Base-by-base conservation (phyloP, 2,888 invertebrate species). In the Tiliacea aurago region DNA sequence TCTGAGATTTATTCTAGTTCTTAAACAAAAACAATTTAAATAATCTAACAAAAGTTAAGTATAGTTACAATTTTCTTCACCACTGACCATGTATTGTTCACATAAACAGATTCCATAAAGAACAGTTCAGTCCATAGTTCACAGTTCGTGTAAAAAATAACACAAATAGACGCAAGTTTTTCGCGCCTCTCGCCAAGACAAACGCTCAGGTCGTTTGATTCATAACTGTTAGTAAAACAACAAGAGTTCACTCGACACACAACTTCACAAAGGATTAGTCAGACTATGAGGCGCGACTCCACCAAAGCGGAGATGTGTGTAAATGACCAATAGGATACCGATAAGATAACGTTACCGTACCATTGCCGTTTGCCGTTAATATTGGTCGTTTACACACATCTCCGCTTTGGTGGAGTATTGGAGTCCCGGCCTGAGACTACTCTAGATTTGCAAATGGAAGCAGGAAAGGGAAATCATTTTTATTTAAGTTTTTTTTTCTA, bases 41-140 rank as follows among this genome's bases (percentile, higher is more conserved):
- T 41, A 41, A 23, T 61, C 37, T 59, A 59, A 59, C n/a, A 59
- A 37, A n/a, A n/a, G n/a, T n/a, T n/a, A n/a, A n/a, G n/a, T n/a
- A n/a, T n/a, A n/a, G n/a, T n/a, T n/a, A n/a, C n/a, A n/a, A n/a
- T n/a, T n/a, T n/a, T n/a, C n/a, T n/a, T 13, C n/a, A 61, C n/a
- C 37, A 61, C 15, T 61, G 59, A n/a, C 37, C n/a, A 37, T 9
- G 59, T 37, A 61, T n/a, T n/a, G 59, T n/a, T 37, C 59, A 37
- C 37, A 43, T 13, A 43, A 7, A 13, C 37, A n/a, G n/a, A n/a
- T 59, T 37, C n/a, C n/a, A 4, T 20, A 2, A 3, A 33, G 0
- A 56, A 18, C 5, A 56, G 37, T 20, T 58, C 10, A 20, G 37
- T 37, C 37, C 37, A 15, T 9, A 59, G 15, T n/a, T n/a, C n/a